Evolutionary conservation across 2,797 vertebrate genomes (phyloP), one percentile per base, ranked within the genome.

Genomic region (Cyprinodon diabolis): DNA sequence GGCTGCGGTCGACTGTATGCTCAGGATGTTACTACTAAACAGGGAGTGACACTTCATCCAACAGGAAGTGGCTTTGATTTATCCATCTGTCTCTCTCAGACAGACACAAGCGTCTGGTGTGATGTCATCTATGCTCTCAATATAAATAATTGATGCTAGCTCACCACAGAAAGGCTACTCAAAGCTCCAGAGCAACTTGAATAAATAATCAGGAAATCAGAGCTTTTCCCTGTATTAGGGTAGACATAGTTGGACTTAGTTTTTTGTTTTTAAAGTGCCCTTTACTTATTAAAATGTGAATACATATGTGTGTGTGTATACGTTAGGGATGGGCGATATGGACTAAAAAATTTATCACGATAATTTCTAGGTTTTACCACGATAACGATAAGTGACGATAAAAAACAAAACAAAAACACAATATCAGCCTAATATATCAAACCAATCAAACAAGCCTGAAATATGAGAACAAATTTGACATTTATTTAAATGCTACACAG

Each of bases 91-190:
- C 45, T 47, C 6, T 47, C 21, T 10, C 54, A n/a, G 4, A n/a
- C 60, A 63, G 13, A n/a, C 10, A 63, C 30, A 3, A 30, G 30
- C 30, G 30, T 30, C 30, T 13, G 40, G 11, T 43, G 21, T 63
- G 60, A 63, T n/a, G 60, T 63, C 40, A 63, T 19, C 60, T n/a
- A 37, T 63, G 40, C 10, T n/a, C 60, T 63, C 60, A n/a, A 6
- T 2, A 5, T 45, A 14, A 63, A 63, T 63, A 63, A 63, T 63
- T 63, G 45, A 63, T 63, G 40, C 3, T 43, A 13, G 37, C 19
- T 45, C 37, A 14, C 58, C 58, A 62, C 35, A 62, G 19, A 62
- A 40, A 40, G 58, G 30, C 17, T 60, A 6, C 57, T 62, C 2
- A 40, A 5, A 19, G 17, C 35, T 4, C 17, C 58, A 62, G 35